A percentile compares a stretch with the other conserved stretches of the same genome.
Evolutionary conservation across 35 echinoderm and acorn worm species (phyloP).

Genomic region (Heliocidaris tuberculata): DNA sequence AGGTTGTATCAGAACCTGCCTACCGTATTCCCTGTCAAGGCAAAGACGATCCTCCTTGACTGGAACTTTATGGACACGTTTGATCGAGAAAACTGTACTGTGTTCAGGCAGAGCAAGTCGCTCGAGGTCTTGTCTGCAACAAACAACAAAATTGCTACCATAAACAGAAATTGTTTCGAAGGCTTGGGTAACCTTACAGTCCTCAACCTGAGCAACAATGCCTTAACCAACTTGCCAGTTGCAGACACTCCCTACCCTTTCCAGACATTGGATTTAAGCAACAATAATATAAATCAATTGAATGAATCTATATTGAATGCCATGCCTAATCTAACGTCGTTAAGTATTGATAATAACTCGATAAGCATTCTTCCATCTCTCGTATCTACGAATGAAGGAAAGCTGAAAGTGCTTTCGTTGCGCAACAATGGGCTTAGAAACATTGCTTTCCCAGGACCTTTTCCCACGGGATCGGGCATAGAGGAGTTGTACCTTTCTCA

Average conservation of each 20-base stretch:
- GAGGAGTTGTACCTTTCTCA: conserved; percentile 33
- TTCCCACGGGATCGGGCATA: not conserved
- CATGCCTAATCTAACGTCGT: not conserved
- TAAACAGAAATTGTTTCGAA: conserved; percentile 22
- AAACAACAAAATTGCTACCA: conserved; percentile 17
- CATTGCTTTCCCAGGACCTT: not conserved
- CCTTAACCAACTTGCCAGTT: not conserved
- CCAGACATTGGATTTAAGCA: conserved; percentile 2
- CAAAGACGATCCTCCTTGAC: not conserved
- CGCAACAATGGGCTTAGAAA: not conserved
- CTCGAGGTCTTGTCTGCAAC: not conserved
- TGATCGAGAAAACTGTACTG: not conserved
- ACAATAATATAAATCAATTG: not conserved
- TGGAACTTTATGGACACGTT: conserved; percentile 27
- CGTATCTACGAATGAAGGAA: not conserved
- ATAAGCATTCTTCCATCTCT: not conserved
- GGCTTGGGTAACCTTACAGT: not conserved
- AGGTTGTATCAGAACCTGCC: conserved; percentile 4
- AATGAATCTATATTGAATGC: not conserved
- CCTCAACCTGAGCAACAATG: conserved; percentile 25
- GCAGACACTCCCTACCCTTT: not conserved
- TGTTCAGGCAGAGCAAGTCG: not conserved
- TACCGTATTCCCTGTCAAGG: not conserved
- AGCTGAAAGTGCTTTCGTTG: conserved; percentile 9
- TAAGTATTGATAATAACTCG: conserved; percentile 9